phyloP scores from a whole-genome alignment of 2,888 invertebrate species.

The Rotaria socialis region DNA sequence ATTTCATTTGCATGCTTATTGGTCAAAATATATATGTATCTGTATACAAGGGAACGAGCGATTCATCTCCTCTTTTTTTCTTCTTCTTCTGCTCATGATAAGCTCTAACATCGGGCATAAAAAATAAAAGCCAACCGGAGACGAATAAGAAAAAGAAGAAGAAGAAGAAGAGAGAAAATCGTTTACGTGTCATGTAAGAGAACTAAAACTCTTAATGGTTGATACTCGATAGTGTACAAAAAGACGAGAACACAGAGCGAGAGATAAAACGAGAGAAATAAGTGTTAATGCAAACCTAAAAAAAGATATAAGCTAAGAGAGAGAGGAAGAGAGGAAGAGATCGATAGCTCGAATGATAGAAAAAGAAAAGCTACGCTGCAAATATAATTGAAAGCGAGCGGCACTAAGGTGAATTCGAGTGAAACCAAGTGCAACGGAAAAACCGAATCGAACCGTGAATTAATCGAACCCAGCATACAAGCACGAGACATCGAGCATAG shows the following conservation, averaged over 20 bases:
- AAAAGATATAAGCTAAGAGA: background rate
- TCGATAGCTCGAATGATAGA: constrained; percentile 14
- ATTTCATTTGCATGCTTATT: background rate
- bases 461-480: constrained; percentile 15
- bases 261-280: background rate
- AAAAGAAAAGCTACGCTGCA: background rate
- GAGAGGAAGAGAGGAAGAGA: background rate
- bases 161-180: background rate
- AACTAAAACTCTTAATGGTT: background rate
- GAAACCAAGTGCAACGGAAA: constrained; percentile 37
- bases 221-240: background rate
- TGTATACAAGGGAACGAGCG: background rate
- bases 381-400: constrained; percentile 34
- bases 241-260: background rate
- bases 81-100: background rate
- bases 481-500: constrained; percentile 20
- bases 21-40: background rate
- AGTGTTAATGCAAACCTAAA: constrained; percentile 18
- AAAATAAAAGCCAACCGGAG: background rate
- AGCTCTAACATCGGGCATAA: background rate
- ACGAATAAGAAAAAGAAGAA: background rate
- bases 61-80: background rate
- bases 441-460: constrained; percentile 33
- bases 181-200: background rate
- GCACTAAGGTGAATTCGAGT: constrained; percentile 23